Evolutionary conservation across 2,797 vertebrate species (phyloP).

Genomic region (Caiman crocodilus): DNA sequence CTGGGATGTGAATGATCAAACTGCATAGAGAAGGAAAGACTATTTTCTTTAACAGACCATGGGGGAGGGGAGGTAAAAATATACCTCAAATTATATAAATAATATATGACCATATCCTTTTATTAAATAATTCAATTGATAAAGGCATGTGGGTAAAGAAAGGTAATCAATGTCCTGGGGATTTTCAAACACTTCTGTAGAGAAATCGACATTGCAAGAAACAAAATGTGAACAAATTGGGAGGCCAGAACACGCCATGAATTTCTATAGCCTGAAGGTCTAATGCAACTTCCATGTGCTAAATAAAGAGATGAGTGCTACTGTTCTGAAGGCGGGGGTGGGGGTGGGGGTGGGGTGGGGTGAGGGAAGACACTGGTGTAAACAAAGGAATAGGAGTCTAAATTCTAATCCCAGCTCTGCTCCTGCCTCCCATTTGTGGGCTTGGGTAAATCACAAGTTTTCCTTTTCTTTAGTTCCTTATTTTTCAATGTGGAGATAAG

Average conservation of each 20-base stretch:
- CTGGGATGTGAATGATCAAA: conserved; percentile 16
- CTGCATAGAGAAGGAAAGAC: not conserved
- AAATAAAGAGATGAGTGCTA: not conserved
- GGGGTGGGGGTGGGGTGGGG: not conserved
- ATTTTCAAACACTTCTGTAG: conserved; percentile 19
- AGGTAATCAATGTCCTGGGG: conserved; percentile 31
- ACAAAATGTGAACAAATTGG: not conserved
- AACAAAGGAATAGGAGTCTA: not conserved
- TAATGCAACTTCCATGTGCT: not conserved
- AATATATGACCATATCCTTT: conserved; percentile 52
- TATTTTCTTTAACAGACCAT: conserved; percentile 39
- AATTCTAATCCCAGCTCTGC: not conserved
- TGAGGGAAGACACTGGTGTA: rapidly evolving
- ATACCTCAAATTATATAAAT: conserved; percentile 51
- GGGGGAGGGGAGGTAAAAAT: conserved; percentile 35
- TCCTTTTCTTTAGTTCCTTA: not conserved
- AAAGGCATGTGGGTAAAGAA: conserved; percentile 44
- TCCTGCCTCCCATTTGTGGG: not conserved
- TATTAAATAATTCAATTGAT: conserved; percentile 62
- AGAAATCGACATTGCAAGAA: conserved; percentile 3
- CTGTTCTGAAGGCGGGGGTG: rapidly evolving
- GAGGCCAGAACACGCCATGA: not conserved
- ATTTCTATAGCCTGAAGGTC: not conserved
- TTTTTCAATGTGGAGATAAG: not conserved
- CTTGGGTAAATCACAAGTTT: not conserved